Base-by-base conservation (phyloP, 2,888 invertebrate species). In the Lepas anatifera region DNA sequence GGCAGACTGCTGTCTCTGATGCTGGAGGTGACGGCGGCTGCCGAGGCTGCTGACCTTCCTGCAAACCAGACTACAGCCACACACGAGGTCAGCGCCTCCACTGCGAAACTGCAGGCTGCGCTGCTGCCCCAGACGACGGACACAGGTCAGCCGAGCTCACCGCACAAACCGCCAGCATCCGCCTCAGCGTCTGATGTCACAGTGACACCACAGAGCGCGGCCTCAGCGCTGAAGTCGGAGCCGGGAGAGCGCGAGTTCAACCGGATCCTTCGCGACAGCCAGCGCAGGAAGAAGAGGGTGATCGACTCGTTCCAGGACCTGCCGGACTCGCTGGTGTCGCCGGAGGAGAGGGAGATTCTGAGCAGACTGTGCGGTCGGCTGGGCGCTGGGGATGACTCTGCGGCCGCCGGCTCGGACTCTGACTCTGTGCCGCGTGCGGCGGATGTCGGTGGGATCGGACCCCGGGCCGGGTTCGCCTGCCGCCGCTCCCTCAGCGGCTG, bases 1-100 rank as follows among this genome's bases (percentile, higher is more conserved):
- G 89, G 90, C 64, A 83, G 92, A 35, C 80, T 94, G 72, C 92
- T 92, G 37, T 92, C 92, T 0, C 81, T 94, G 72, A 94, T 94
- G 94, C 92, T 93, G 78, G 93, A 94, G 78, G 93, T 93, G 2
- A 91, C 76, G 13, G 75, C 90, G 25, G 90, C 88, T 68, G 64
- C 58, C 4, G 58, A 58, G 58, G 8, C 58, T 7, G 58, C 29
- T 7, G 10, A 29, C 18, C 58, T 58, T 22, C n/a, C n/a, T n/a
- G n/a, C n/a, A n/a, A n/a, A n/a, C n/a, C n/a, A n/a, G n/a, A n/a
- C n/a, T n/a, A n/a, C n/a, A n/a, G n/a, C n/a, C n/a, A n/a, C n/a
- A n/a, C 4, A 32, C 58, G 58, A 32, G 25, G 41, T 16, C 41
- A 16, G 11, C 1, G 2, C 41, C 11, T 41, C 41, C 11, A 16